These are phyloP conservation scores for Holocentrus rufus DNA, from an alignment of 2,797 vertebrate species.

Conservation along the genomic window DNA sequence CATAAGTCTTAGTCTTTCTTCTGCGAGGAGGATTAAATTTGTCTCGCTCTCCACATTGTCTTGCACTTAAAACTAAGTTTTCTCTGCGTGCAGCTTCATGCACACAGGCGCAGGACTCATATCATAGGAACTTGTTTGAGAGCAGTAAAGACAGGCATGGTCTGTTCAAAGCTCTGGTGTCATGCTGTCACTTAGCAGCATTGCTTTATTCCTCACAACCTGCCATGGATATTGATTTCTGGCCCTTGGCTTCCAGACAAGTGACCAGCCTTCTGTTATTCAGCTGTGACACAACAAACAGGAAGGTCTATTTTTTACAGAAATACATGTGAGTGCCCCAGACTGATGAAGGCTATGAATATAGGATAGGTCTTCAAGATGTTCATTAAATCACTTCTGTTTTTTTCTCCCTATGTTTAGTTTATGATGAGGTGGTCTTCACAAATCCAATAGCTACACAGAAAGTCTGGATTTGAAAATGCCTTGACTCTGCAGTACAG, in stretches of 20 bases:
- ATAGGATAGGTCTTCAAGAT: conserved; percentile 42
- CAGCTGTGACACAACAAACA: conserved; percentile 58
- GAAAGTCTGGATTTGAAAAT: conserved; percentile 37
- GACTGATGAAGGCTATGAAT: conserved; percentile 36
- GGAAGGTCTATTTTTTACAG: conserved; percentile 29
- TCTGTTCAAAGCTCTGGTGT: conserved; percentile 35
- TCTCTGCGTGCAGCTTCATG: conserved; percentile 15
- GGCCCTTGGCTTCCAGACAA: conserved; percentile 50
- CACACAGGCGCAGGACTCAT: conserved; percentile 33
- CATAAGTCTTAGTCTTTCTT: conserved; percentile 49
- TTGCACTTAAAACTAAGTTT: conserved; percentile 30
- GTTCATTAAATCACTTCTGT: conserved; percentile 41
- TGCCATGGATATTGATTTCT: conserved; percentile 69
- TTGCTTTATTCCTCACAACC: conserved; percentile 64
- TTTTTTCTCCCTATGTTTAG: not conserved
- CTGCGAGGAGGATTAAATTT: conserved; percentile 49
- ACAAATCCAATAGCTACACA: no score
- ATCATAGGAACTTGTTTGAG: conserved; percentile 49
- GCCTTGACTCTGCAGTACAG: conserved; percentile 23
- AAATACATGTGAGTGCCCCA: conserved; percentile 45
- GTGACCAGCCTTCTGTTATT: conserved; percentile 58
- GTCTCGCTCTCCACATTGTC: conserved; percentile 54
- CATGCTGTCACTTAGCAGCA: conserved; percentile 63
- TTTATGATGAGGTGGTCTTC: no score
- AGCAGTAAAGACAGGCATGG: conserved; percentile 31